A percentile compares a stretch with the other conserved stretches of the same genome.
phyloP scores from a whole-genome alignment of 2,113 vertebrate species.

The Pedetes capensis region DNA sequence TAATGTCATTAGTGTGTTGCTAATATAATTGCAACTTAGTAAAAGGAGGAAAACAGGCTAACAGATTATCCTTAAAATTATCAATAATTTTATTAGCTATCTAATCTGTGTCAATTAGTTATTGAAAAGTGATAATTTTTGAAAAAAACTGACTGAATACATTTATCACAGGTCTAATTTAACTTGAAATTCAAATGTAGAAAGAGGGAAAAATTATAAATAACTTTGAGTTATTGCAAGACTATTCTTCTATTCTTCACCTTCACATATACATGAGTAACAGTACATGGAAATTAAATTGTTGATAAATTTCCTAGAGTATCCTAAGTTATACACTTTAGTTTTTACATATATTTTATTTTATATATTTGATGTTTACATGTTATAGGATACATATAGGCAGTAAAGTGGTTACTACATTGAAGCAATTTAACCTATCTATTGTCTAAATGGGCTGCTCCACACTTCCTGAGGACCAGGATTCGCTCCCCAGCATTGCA shows the following conservation, averaged over 20 bases:
- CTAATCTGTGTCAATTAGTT: not conserved
- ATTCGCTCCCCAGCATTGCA: too few species aligned
- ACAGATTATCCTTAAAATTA: not conserved
- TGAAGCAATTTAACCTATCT: not conserved
- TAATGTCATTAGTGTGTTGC: not conserved
- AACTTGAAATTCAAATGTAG: not conserved
- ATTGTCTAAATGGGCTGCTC: too few species aligned
- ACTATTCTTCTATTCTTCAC: not conserved
- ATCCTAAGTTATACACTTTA: not conserved
- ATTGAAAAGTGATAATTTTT: not conserved
- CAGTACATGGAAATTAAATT: not conserved
- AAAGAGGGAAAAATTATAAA: not conserved
- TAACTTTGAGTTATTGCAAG: not conserved
- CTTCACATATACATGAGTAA: not conserved
- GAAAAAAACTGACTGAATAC: not conserved
- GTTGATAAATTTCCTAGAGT: not conserved
- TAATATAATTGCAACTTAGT: not conserved
- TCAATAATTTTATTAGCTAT: not conserved
- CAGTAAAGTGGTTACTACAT: not conserved
- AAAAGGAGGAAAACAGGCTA: not conserved
- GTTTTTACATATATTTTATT: not conserved
- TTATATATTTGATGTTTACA: not conserved
- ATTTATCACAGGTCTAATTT: not conserved
- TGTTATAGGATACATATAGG: not conserved
- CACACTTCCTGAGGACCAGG: too few species aligned